These are phyloP conservation scores for Camponotus vicinus DNA, from an alignment of 1,140 invertebrate species.

Conservation along the genomic window DNA sequence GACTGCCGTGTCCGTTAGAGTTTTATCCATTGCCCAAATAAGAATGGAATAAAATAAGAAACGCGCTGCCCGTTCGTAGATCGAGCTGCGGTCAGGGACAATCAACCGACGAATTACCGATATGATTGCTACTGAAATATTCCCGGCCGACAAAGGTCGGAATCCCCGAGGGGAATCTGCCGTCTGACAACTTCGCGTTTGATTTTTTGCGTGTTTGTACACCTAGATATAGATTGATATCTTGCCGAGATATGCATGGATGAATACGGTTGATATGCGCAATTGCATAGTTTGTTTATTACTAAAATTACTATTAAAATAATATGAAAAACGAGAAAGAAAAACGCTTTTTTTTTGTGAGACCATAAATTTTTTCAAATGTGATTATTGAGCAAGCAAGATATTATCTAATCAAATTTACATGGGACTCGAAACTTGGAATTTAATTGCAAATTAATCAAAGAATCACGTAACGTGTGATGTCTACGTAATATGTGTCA, in stretches of 20 bases:
- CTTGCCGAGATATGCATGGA: background rate
- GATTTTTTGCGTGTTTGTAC: constrained; percentile 12
- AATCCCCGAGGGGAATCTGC: constrained; percentile 26
- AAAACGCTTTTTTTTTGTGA: background rate
- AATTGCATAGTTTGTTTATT: background rate
- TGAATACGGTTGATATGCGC: background rate
- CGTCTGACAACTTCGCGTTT: constrained; percentile 1
- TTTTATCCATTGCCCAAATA: constrained; percentile 85
- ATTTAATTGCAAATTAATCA: background rate
- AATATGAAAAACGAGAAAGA: background rate
- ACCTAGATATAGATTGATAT: constrained; percentile 39
- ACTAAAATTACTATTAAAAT: background rate
- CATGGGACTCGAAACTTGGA: background rate
- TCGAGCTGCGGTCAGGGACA: constrained; percentile 85
- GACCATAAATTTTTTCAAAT: background rate
- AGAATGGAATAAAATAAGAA: constrained; percentile 83
- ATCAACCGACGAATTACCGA: constrained; percentile 85
- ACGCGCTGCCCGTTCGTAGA: constrained; percentile 79
- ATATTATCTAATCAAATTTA: background rate
- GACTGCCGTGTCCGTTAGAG: constrained; percentile 78
- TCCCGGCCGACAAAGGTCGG: constrained; percentile 82
- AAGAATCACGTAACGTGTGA: background rate
- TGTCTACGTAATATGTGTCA: too few relatives aligned
- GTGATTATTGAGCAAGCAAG: background rate
- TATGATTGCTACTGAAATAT: constrained; percentile 87